Conservation (phyloP, 35 echinoderm and acorn worm genomes). For the Strongylocentrotus purpuratus region DNA sequence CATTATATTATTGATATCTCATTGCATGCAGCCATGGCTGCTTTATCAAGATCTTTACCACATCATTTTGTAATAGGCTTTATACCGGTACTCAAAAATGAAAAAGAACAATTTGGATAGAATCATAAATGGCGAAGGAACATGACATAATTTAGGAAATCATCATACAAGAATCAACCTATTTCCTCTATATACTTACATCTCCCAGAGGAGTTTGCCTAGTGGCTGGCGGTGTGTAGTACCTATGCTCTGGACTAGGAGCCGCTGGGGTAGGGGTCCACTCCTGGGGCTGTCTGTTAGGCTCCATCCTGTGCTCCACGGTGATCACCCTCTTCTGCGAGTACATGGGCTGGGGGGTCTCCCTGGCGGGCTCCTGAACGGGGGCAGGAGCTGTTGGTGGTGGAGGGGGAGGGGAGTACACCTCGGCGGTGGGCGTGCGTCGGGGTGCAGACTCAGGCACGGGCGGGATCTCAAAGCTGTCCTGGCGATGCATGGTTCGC, state of each 20-base stretch:
- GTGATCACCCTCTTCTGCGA: constrained; percentile 5
- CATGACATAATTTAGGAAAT: neutral
- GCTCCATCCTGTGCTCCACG: neutral
- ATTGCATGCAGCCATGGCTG: too few relatives aligned
- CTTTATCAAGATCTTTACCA: neutral
- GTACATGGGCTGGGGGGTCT: neutral
- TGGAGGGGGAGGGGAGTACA: constrained; percentile 7
- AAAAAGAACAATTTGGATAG: neutral
- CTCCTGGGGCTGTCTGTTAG: neutral
- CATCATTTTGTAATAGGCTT: neutral
- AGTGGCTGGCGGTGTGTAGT: neutral
- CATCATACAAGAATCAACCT: too few relatives aligned
- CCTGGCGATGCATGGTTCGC: constrained; percentile 43
- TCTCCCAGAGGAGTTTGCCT: neutral
- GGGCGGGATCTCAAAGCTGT: constrained; percentile 55
- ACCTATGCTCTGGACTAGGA: neutral
- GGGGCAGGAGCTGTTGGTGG: neutral
- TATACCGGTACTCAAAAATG: neutral
- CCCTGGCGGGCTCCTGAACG: neutral
- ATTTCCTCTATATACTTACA: neutral
- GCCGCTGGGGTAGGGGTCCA: neutral
- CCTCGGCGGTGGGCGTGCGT: neutral
- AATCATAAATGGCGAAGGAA: neutral
- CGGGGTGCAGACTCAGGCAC: neutral
- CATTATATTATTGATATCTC: too few relatives aligned